Conservation (phyloP, 2,888 invertebrate species). For the Cerastis rubricosa region DNA sequence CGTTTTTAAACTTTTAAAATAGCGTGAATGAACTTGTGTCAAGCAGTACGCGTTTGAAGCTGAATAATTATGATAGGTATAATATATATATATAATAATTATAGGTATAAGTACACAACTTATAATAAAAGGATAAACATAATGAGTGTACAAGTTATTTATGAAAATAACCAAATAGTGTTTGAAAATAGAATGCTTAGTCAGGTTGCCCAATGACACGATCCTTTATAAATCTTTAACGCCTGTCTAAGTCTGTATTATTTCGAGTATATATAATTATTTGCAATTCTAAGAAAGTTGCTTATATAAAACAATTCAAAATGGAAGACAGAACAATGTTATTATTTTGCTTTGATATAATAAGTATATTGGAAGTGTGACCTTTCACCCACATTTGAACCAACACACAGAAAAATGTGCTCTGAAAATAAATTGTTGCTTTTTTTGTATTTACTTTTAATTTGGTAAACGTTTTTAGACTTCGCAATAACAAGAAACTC, state of each 20-base stretch:
- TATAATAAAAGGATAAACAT: neutral
- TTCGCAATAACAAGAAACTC: neutral
- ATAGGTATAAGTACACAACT: too few species aligned
- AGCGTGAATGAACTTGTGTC: neutral
- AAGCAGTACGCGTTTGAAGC: neutral
- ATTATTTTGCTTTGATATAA: neutral
- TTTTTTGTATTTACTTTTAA: slow-evolving; percentile 18
- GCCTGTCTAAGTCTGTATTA: neutral
- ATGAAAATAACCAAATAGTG: neutral
- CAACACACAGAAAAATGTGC: neutral
- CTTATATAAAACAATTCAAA: neutral
- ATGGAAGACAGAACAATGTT: neutral
- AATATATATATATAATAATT: too few species aligned
- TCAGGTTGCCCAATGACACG: neutral
- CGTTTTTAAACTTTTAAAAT: neutral
- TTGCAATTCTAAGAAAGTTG: neutral
- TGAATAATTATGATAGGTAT: neutral
- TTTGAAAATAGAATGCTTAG: neutral
- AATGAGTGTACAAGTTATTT: neutral
- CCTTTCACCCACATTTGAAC: slow-evolving; percentile 26
- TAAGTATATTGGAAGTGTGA: neutral
- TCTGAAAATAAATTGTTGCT: slow-evolving; percentile 10
- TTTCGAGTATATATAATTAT: neutral
- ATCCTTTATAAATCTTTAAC: neutral
- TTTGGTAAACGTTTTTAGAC: slow-evolving; percentile 6